Percentiles rank a stretch among this genome's conserved stretches.
Evolutionary conservation across 2,113 vertebrate genomes (phyloP).

Genomic region (Vombatus ursinus): DNA sequence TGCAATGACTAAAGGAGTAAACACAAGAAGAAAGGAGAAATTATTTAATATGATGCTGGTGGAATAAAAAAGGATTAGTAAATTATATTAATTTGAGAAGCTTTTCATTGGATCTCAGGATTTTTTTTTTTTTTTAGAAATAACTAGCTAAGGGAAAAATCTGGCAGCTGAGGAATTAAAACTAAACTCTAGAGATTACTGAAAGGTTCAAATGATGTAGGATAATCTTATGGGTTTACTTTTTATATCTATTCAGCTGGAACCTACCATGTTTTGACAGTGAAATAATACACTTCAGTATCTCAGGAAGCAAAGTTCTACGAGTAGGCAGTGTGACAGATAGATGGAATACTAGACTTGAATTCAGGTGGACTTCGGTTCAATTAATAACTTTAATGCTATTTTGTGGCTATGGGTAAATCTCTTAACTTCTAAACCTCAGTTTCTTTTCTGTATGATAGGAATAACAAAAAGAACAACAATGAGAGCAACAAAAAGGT

Average conservation of each 20-base stretch:
- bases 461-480: not conserved
- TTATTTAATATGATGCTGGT: not conserved
- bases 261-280: not conserved
- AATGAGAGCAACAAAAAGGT: not conserved
- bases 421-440: not conserved
- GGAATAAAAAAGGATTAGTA: not conserved
- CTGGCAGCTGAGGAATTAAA: not conserved
- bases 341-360: not conserved
- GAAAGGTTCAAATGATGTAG: not conserved
- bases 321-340: not conserved
- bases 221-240: not conserved
- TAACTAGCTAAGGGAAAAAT: conserved; percentile 18
- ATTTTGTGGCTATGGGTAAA: not conserved
- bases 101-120: not conserved
- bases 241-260: not conserved
- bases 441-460: not conserved
- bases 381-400: not conserved
- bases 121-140: not conserved
- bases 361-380: not conserved
- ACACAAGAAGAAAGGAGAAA: not conserved
- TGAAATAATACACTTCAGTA: conserved; percentile 5
- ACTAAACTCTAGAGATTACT: not conserved
- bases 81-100: conserved; percentile 31
- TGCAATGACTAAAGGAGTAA: conserved; percentile 4
- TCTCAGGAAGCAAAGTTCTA: not conserved